Evolutionary conservation across 2,797 vertebrate genomes (phyloP).

Genomic region (Sebastes hubbsi): DNA sequence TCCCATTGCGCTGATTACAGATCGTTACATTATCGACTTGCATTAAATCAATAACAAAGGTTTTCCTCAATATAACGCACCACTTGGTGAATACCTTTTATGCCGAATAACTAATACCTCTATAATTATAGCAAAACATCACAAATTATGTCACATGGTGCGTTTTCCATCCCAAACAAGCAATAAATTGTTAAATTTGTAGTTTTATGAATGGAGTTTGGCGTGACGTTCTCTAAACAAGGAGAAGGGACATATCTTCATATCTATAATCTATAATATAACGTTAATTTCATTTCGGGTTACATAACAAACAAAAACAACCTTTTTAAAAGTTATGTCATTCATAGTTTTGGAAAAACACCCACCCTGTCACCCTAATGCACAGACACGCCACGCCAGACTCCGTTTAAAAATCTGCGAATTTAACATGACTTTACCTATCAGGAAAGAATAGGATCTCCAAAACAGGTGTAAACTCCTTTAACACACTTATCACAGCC

Average conservation of each 20-base stretch:
- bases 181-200: neutral
- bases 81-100: rapidly evolving
- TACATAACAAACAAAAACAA: neutral
- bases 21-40: no score
- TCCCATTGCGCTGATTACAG: neutral
- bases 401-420: neutral
- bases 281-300: neutral
- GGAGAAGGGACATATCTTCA: neutral
- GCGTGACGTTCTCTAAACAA: neutral
- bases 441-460: rapidly evolving
- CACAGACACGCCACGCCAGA: neutral
- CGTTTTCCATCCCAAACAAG: rapidly evolving
- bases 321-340: neutral
- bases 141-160: rapidly evolving
- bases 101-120: neutral
- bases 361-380: neutral
- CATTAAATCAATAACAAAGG: no score
- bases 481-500: rapidly evolving
- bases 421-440: rapidly evolving
- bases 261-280: no score
- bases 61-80: neutral
- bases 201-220: neutral
- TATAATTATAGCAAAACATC: rapidly evolving
- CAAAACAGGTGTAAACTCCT: rapidly evolving
- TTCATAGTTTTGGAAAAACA: no score